Conservation (phyloP, 2,797 vertebrate species). For the Acrocephalus scirpaceus region DNA sequence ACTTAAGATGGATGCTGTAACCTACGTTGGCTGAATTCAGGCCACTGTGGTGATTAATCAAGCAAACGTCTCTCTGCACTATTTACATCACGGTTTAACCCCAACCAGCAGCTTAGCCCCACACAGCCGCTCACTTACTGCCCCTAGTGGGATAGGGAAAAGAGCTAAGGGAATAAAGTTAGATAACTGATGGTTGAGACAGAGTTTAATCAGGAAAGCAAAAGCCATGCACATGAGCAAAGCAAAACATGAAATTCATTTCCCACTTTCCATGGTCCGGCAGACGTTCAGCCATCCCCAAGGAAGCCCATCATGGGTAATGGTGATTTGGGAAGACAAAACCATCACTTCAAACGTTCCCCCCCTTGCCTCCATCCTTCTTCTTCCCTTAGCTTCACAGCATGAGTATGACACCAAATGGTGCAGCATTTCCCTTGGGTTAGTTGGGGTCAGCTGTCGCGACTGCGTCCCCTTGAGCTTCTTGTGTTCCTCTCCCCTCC, state of each 20-base stretch:
- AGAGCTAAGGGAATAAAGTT: background rate
- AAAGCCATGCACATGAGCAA: background rate
- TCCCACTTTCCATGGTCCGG: background rate
- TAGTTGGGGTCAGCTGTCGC: background rate
- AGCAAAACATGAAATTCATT: background rate
- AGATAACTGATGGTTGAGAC: background rate
- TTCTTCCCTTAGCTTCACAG: background rate
- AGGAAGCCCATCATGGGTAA: background rate
- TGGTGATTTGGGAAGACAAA: background rate
- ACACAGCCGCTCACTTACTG: background rate
- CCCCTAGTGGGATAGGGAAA: background rate
- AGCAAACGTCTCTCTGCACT: background rate
- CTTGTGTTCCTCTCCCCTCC: background rate
- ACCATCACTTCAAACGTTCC: background rate
- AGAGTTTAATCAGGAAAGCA: background rate
- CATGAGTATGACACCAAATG: background rate
- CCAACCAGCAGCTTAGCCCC: background rate
- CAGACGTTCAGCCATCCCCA: background rate
- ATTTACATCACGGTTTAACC: background rate
- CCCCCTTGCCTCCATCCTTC: background rate
- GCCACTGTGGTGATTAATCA: background rate
- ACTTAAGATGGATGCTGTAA: background rate
- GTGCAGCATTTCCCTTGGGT: background rate
- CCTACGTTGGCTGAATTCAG: background rate
- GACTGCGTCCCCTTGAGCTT: background rate